These are phyloP conservation scores for Eretmochelys imbricata DNA, from an alignment of 2,113 vertebrate genomes.

Conservation along the genomic window DNA sequence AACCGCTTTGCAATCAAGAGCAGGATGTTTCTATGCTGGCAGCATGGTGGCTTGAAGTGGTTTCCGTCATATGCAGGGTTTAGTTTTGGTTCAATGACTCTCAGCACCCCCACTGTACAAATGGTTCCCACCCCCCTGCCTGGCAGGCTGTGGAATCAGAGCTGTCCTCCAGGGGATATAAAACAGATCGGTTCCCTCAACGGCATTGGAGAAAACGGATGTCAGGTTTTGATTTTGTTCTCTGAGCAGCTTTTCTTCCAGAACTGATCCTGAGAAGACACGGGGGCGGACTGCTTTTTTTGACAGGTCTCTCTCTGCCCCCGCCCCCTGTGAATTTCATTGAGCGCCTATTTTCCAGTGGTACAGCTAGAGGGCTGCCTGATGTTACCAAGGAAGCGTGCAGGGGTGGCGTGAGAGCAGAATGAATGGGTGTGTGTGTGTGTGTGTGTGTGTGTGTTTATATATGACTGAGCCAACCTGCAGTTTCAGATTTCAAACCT, in stretches of 20 bases:
- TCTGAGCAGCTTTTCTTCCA: background rate
- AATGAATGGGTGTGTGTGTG: constrained; percentile 16
- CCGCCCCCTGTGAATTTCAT: background rate
- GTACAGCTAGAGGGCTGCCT: constrained; percentile 55
- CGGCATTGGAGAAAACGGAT: fast-evolving
- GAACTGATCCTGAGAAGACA: fast-evolving
- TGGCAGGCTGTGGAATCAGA: background rate
- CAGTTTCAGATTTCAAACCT: constrained; percentile 77
- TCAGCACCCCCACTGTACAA: too few relatives aligned
- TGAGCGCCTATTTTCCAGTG: background rate
- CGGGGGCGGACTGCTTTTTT: background rate
- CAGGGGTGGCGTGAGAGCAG: constrained; percentile 59
- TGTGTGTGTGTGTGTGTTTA: constrained; percentile 62
- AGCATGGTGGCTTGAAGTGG: too few relatives aligned
- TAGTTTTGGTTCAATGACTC: too few relatives aligned
- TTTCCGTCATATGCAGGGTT: too few relatives aligned
- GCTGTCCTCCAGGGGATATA: fast-evolving
- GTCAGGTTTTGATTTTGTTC: background rate
- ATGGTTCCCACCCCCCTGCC: background rate
- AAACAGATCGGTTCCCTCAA: background rate
- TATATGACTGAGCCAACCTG: constrained; percentile 69
- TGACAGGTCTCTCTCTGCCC: background rate
- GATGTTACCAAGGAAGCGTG: constrained; percentile 38
- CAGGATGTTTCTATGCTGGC: background rate
- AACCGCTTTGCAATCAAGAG: background rate